Evolutionary conservation across 2,888 invertebrate species (phyloP), one percentile per base, ranked within the genome.

Genomic region (Ormia ochracea): DNA sequence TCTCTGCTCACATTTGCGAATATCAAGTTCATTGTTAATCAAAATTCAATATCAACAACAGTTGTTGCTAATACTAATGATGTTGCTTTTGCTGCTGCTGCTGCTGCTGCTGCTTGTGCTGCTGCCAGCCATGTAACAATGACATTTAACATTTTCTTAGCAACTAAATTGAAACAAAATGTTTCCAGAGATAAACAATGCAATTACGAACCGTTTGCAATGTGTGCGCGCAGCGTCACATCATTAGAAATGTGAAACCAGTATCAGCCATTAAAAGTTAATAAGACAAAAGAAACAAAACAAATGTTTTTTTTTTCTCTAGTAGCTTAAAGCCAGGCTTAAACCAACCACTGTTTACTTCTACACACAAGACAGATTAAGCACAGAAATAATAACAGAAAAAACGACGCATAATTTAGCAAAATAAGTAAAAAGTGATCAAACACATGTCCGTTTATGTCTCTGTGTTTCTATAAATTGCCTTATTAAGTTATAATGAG

Each of bases 401-500:
- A 59, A 31, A 63, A 52, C 26, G 56, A 76, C 76, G 69, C 69
- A 76, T 63, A 76, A 54, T 54, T 76, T 69, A 59, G 28, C 17
- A 21, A 31, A 38, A 36, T 26, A 41, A 50, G 50, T 23, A 74
- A 23, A 33, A 23, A 26, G 28, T 17, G 19, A 9, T 28, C 28
- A 63, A 54, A 69, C 69, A 61, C 50, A 63, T 63, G 76, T 69
- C 43, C 54, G 45, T 48, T 21, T 76, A 12, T 63, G 12, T 48
- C 19, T 45, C 21, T 58, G 59, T 54, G 43, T 69, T 36, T 52
- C 7, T 56, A 48, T 17, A 68, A 61, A 61, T 48, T 50, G 61
- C 56, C 78, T 63, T 74, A 78, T 78, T 80, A 74, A 78, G 63
- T 69, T 78, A 69, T 74, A 74, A 78, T 78, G 73, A 76, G 76